Evolutionary conservation across 2,113 vertebrate species (phyloP).

Genomic region (Lethenteron reissneri): DNA sequence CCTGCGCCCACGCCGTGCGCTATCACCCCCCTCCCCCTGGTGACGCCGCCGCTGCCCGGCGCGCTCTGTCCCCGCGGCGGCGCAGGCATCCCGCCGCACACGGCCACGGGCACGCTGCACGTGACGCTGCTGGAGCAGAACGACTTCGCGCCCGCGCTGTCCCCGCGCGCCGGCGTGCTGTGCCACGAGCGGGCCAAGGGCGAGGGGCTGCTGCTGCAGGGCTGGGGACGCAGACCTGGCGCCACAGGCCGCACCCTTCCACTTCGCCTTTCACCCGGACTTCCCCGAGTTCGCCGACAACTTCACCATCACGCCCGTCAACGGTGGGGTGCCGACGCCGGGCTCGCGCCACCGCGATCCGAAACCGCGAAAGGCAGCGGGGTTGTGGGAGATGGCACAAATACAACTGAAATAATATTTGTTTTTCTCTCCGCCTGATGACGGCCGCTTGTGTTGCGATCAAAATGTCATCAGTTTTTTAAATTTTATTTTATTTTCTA

Average conservation of each 20-base stretch:
- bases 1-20: too few species aligned
- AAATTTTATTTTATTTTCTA: too few species aligned
- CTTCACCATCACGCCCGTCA: constrained; percentile 49
- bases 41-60: too few species aligned
- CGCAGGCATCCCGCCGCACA: constrained; percentile 18
- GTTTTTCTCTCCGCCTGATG: too few species aligned
- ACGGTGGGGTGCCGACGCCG: constrained; percentile 25
- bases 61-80: too few species aligned
- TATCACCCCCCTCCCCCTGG: too few species aligned
- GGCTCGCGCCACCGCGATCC: too few species aligned
- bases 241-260: constrained; percentile 56
- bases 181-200: constrained; percentile 22
- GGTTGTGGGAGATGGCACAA: too few species aligned
- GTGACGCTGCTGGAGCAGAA: constrained; percentile 65
- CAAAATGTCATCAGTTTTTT: too few species aligned
- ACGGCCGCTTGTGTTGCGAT: too few species aligned
- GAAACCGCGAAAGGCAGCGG: too few species aligned
- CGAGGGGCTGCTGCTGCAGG: constrained; percentile 34
- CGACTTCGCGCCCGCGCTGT: constrained; percentile 26
- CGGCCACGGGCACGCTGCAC: constrained; percentile 37
- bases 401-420: too few species aligned
- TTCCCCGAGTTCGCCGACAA: constrained; percentile 24
- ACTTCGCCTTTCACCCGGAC: constrained; percentile 31
- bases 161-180: constrained; percentile 20
- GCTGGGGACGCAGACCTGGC: constrained; percentile 45